Evolutionary conservation across 1,140 invertebrate genomes (phyloP), one percentile per base, ranked within the genome.

Genomic region (Drosophila malerkotliana): DNA sequence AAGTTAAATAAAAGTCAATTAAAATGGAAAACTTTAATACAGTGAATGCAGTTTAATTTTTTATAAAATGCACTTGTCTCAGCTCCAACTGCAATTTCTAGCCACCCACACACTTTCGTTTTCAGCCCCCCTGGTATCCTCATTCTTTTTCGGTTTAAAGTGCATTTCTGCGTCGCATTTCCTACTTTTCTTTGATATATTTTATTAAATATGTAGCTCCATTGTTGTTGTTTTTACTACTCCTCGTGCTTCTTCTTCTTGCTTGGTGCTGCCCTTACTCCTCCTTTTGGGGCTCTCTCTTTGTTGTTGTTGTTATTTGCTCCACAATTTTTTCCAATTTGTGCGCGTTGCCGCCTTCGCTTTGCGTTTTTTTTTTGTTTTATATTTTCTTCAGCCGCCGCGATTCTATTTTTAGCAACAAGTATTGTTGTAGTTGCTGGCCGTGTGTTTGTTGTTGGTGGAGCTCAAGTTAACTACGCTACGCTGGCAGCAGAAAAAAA

Each of bases 351-450:
- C 71, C 69, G 69, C 69, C 67, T 73, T 73, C 45, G 71, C 72
- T 61, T 47, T 14, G n/a, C 7, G 15, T 47, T 39, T 59, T 34
- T 49, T n/a, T 82, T 75, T 80, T 60, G 54, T 73, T 81, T 87
- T 81, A 63, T 78, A 74, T 87, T 69, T 75, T 57, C 34, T 37
- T 37, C 34, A n/a, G 79, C 72, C 85, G 78, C 78, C 74, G 83
- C 74, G 74, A 56, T 61, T 79, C 82, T 87, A 87, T 87, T 87
- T 87, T 87, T 87, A 87, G 83, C 83, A 83, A 77, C 67, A 69
- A 60, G 55, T 62, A 67, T 66, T 58, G 54, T 77, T 77, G 48
- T 63, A 77, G 55, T 79, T 79, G 71, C 51, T 80, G 62, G 57
- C n/a, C 8, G 37, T 39, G 37, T 30, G 28, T 30, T 64, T 58